phyloP scores from a whole-genome alignment of 2,797 vertebrate genomes.

The Bucorvus abyssinicus region DNA sequence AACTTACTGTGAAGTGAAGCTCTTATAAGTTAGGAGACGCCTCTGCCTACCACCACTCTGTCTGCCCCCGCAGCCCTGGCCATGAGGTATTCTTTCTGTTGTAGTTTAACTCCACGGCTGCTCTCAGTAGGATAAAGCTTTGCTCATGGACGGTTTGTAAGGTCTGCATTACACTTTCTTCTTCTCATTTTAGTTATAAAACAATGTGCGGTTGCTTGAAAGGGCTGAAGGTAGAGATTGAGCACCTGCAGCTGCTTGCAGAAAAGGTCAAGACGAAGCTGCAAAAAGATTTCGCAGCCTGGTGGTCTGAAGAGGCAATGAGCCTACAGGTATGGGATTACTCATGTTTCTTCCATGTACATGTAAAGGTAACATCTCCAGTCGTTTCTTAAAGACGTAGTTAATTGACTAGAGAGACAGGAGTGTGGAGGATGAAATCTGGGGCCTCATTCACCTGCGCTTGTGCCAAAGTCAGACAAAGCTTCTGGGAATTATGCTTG shows the following conservation, averaged over 20 bases:
- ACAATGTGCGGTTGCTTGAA: slow-evolving; percentile 80
- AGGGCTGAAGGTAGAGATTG: slow-evolving; percentile 88
- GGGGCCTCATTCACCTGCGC: not conserved
- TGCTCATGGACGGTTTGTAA: not conserved
- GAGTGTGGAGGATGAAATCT: not conserved
- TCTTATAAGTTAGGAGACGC: not conserved
- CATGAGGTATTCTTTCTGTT: not conserved
- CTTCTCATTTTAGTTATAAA: slow-evolving; percentile 81
- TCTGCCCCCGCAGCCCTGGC: not conserved
- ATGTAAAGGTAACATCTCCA: not conserved
- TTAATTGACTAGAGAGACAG: not conserved
- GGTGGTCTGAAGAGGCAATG: slow-evolving; percentile 84
- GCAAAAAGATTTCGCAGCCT: slow-evolving; percentile 88
- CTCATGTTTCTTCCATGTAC: not conserved
- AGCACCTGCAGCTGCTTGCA: slow-evolving; percentile 89
- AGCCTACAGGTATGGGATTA: slow-evolving; percentile 78
- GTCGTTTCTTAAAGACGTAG: not conserved
- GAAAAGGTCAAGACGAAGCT: slow-evolving; percentile 87
- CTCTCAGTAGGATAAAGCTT: not conserved
- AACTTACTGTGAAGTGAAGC: not conserved
- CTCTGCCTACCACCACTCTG: not conserved
- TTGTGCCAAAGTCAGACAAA: not conserved
- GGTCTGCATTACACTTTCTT: not conserved
- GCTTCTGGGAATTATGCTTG: not conserved
- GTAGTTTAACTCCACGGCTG: not conserved